These are phyloP conservation scores for Timandra comae DNA, from an alignment of 2,888 invertebrate species.

Conservation along the genomic window DNA sequence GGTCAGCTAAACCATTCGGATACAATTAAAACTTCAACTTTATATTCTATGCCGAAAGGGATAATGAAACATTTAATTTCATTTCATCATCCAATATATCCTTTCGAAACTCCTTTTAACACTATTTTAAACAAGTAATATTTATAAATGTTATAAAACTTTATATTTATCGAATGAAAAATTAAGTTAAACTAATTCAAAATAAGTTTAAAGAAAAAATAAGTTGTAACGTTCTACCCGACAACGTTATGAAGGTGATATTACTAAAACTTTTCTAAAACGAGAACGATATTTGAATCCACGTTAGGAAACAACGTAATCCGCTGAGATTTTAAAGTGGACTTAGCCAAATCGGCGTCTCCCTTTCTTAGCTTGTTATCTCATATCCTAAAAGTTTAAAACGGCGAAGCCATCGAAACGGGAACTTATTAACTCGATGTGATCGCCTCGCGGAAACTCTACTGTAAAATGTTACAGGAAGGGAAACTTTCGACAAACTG, in stretches of 20 bases:
- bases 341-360: constrained; percentile 70
- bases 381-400: constrained; percentile 76
- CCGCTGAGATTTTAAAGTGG: constrained; percentile 53
- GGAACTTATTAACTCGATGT: constrained; percentile 76
- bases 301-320: constrained; percentile 41
- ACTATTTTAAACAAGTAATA: no score
- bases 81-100: no score
- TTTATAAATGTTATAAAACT: no score
- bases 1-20: no score
- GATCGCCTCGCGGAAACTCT: constrained; percentile 68
- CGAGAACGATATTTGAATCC: constrained; percentile 35
- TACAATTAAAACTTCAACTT: no score
- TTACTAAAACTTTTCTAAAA: neutral
- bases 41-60: no score
- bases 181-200: neutral
- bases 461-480: constrained; percentile 74
- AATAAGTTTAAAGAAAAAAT: neutral
- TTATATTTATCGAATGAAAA: no score
- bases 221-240: neutral
- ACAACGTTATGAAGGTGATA: neutral
- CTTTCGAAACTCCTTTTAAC: no score
- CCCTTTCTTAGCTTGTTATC: constrained; percentile 73
- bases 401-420: constrained; percentile 71
- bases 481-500: constrained; percentile 66
- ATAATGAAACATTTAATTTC: no score